Evolutionary conservation across 2,797 vertebrate genomes (phyloP).

Genomic region (Neosalanx taihuensis): DNA sequence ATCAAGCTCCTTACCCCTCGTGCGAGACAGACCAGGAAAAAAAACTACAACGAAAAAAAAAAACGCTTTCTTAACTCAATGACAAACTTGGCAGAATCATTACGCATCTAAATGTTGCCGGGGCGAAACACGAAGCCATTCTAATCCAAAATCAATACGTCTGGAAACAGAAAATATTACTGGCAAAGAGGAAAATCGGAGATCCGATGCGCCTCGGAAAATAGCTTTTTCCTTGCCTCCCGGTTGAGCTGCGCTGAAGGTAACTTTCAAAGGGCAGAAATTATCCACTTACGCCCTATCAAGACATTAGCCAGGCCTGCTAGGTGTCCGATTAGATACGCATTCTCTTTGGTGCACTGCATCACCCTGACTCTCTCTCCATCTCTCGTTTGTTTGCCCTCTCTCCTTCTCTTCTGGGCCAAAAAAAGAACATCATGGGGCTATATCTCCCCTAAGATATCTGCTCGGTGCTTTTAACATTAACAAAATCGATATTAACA

Average conservation of each 20-base stretch:
- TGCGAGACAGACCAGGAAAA: constrained; percentile 22
- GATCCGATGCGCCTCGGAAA: constrained; percentile 33
- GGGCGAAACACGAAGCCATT: constrained; percentile 55
- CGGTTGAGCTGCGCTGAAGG: constrained; percentile 35
- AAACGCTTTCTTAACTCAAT: constrained; percentile 43
- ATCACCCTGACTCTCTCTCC: constrained; percentile 64
- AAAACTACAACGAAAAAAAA: constrained; percentile 15
- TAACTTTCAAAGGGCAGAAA: constrained; percentile 58
- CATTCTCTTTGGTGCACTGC: constrained; percentile 69
- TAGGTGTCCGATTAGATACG: constrained; percentile 82
- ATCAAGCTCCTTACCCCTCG: constrained; percentile 15
- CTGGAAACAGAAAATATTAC: constrained; percentile 56
- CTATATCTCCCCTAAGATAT: constrained; percentile 70
- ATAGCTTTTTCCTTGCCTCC: constrained; percentile 33
- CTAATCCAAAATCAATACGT: constrained; percentile 65
- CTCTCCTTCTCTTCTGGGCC: constrained; percentile 3
- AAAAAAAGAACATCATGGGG: constrained; percentile 46
- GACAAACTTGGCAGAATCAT: constrained; percentile 40
- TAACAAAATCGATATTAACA: constrained; percentile 88
- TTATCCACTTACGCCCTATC: constrained; percentile 67
- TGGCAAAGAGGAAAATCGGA: constrained; percentile 35
- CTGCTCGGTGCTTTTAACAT: constrained; percentile 81
- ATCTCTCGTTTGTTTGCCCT: constrained; percentile 26
- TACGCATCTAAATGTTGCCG: constrained; percentile 41
- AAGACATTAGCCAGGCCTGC: constrained; percentile 74